phyloP scores from a whole-genome alignment of 64 coral and sea anemone species.

The Porites lutea region DNA sequence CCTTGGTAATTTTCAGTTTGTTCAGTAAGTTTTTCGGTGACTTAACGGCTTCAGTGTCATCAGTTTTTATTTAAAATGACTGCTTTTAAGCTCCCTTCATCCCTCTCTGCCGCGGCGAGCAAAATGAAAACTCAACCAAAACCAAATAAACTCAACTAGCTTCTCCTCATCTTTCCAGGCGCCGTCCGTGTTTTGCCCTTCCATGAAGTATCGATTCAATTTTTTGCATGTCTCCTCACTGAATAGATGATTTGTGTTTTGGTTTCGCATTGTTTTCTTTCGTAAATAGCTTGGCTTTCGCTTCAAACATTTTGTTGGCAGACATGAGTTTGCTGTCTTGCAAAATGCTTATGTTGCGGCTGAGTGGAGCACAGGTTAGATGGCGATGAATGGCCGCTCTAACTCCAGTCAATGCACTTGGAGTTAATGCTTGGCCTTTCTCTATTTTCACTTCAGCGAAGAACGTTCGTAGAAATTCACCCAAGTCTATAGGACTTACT shows the following conservation, averaged over 20 bases:
- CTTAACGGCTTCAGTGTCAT: constrained; percentile 10
- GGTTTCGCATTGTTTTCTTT: constrained; percentile 16
- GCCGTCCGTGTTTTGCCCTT: background rate
- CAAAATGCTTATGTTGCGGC: constrained; percentile 43
- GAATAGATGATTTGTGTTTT: background rate
- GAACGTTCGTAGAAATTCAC: background rate
- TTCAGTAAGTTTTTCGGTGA: constrained; percentile 46
- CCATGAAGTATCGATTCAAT: constrained; percentile 22
- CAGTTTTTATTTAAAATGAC: background rate
- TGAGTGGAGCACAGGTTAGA: constrained; percentile 27
- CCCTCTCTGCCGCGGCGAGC: background rate
- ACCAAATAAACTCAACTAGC: background rate
- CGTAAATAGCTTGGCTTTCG: background rate
- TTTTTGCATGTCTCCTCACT: constrained; percentile 25
- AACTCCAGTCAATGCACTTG: background rate
- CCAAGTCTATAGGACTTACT: too few relatives aligned
- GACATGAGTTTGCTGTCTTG: constrained; percentile 51
- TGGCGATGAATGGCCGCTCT: constrained; percentile 11
- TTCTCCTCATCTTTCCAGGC: background rate
- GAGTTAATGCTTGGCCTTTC: background rate
- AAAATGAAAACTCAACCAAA: background rate
- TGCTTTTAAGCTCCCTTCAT: too few relatives aligned
- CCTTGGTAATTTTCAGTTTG: constrained; percentile 77
- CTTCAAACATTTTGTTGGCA: constrained; percentile 10
- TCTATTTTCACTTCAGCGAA: background rate